Percentiles rank a stretch among this genome's conserved stretches.
phyloP scores from a whole-genome alignment of 2,797 vertebrate genomes.

The Melanotaenia pygmaea region DNA sequence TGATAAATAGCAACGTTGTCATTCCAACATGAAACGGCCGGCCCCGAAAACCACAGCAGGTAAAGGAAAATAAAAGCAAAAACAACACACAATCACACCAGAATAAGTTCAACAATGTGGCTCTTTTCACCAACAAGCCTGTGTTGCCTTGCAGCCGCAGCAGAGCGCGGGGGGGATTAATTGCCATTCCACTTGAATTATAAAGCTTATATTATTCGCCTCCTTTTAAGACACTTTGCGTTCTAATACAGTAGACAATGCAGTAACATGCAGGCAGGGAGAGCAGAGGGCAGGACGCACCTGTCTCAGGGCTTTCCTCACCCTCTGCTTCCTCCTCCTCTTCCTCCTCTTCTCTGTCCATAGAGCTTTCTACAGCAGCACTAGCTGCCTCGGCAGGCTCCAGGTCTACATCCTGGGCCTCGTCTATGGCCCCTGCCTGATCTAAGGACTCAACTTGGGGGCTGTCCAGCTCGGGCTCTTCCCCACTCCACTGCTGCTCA shows the following conservation, averaged over 20 bases:
- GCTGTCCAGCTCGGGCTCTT: constrained; percentile 85
- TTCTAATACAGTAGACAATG: constrained; percentile 67
- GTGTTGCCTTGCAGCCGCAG: constrained; percentile 87
- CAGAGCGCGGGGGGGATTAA: constrained; percentile 70
- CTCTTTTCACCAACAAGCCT: constrained; percentile 85
- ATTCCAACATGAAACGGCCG: constrained; percentile 66
- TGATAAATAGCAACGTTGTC: constrained; percentile 72
- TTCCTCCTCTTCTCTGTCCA: constrained; percentile 84
- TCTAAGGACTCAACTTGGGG: constrained; percentile 83
- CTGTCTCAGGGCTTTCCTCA: constrained; percentile 87
- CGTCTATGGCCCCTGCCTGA: constrained; percentile 82
- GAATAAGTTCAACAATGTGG: constrained; percentile 69
- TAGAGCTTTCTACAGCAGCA: constrained; percentile 81
- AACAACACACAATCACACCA: constrained; percentile 61
- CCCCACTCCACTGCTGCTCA: constrained; percentile 89
- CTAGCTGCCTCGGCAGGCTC: constrained; percentile 83
- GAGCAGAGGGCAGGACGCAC: constrained; percentile 89
- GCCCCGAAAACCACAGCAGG: constrained; percentile 67
- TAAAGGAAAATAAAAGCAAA: constrained; percentile 67
- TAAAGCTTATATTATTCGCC: constrained; percentile 59
- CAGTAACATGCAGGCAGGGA: constrained; percentile 88
- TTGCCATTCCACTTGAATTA: constrained; percentile 78
- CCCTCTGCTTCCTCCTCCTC: constrained; percentile 81
- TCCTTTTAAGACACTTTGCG: constrained; percentile 55
- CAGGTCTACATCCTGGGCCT: constrained; percentile 82